Evolutionary conservation across 2,888 invertebrate genomes (phyloP).

Genomic region (Graphium colonna): DNA sequence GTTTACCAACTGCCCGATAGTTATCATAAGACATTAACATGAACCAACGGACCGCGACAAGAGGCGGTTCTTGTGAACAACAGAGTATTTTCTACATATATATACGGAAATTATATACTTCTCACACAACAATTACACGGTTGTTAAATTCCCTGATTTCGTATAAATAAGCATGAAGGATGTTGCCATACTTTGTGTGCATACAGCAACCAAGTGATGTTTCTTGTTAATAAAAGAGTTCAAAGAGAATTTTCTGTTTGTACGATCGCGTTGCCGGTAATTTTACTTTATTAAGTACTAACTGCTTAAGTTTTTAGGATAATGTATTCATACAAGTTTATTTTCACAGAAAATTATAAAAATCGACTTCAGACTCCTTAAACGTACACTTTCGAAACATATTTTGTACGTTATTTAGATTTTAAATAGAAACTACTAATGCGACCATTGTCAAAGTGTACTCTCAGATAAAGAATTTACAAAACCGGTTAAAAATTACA

Average conservation of each 20-base stretch:
- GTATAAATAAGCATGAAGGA: constrained; percentile 6
- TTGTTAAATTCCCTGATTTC: constrained; percentile 15
- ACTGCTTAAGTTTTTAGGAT: too few relatives aligned
- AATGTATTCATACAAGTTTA: too few relatives aligned
- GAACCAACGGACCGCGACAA: constrained; percentile 10
- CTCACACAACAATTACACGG: constrained; percentile 35
- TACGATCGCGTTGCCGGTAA: too few relatives aligned
- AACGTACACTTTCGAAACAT: too few relatives aligned
- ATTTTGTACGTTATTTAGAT: too few relatives aligned
- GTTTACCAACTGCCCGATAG: not conserved
- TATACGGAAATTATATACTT: constrained; percentile 20
- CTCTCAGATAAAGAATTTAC: too few relatives aligned
- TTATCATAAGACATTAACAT: constrained; percentile 9
- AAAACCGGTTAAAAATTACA: too few relatives aligned
- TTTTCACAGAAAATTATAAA: too few relatives aligned
- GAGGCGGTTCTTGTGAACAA: constrained; percentile 24
- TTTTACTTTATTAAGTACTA: too few relatives aligned
- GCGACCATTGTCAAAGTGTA: too few relatives aligned
- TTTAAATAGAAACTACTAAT: too few relatives aligned
- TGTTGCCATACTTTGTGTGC: not conserved
- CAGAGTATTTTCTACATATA: constrained; percentile 43
- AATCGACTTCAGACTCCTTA: too few relatives aligned
- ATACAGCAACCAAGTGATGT: not conserved
- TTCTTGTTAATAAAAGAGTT: not conserved
- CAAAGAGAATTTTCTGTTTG: not conserved